Evolutionary conservation across 2,888 invertebrate species (phyloP), one percentile per base, ranked within the genome.

Genomic region (Chrysolina oricalcia): DNA sequence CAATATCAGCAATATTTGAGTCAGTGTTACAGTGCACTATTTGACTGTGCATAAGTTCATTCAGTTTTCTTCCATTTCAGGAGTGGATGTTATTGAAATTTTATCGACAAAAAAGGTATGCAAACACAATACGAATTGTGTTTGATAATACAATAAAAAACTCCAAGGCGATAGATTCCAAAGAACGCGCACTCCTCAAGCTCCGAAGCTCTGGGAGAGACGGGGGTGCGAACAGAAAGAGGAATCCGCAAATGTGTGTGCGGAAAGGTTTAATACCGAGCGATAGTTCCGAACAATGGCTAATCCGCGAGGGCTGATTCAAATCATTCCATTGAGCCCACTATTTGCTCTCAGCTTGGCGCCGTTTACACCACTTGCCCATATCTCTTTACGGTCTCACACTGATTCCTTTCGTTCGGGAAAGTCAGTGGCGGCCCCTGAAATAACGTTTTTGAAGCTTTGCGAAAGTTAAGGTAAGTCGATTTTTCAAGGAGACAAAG

Each of bases 311-410:
- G 84, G 84, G 84, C 80, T 83, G 84, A 85, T 84, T 84, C 85
- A 83, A 83, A 84, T 84, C 82, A 81, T 82, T 81, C 83, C 79
- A 81, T 83, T 81, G 79, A 85, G 81, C 80, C 77, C 81, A 82
- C 84, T 86, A 85, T 86, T 86, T 86, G 85, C 83, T 84, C 85
- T 80, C 86, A 83, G 86, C 83, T 86, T 86, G 86, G 83, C 84
- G 84, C 84, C 85, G 82, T 84, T 85, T 85, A 83, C 81, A 83
- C 83, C 85, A 84, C 83, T 85, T 82, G 82, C 78, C 80, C 82
- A 80, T 81, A 83, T 83, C 83, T 81, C 81, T 82, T 81, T 80
- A 79, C 78, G 82, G 81, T 82, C 83, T 82, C 84, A 83, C 83
- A 81, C 83, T 83, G 83, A 84, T 83, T 80, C 77, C 75, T 78